A percentile compares a stretch with the other conserved stretches of the same genome.
Conservation (phyloP, 2,113 vertebrate species). For the Oceanites oceanicus region DNA sequence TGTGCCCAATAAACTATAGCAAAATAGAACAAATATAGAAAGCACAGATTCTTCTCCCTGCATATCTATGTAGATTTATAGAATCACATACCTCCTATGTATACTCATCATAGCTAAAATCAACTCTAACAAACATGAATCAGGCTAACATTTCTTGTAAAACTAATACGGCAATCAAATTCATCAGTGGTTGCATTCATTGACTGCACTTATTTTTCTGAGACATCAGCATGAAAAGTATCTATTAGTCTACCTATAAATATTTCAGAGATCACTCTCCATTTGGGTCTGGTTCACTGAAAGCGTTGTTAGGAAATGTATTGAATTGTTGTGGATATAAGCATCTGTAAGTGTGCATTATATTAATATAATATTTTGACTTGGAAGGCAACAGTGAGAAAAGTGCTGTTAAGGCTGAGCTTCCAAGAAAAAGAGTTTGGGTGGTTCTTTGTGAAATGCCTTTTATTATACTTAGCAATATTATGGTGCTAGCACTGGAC, state of each 20-base stretch:
- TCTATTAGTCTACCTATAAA: not conserved
- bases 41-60: not conserved
- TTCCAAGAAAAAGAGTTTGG: not conserved
- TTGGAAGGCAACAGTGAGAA: not conserved
- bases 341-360: not conserved
- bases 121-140: not conserved
- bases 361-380: not conserved
- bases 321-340: not conserved
- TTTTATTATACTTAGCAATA: not conserved
- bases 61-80: not conserved
- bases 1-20: not conserved
- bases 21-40: slow-evolving; percentile 16
- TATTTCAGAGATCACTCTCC: not conserved
- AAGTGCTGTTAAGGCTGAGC: not conserved
- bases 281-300: not conserved
- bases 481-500: not conserved
- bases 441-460: not conserved
- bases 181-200: not conserved
- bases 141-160: not conserved
- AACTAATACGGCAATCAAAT: not conserved
- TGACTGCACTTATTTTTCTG: not conserved
- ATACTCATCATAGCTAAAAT: not conserved
- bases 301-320: not conserved
- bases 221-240: not conserved
- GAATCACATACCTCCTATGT: not conserved